Evolutionary conservation across 2,888 invertebrate genomes (phyloP).

Genomic region (Drosophila greeni): DNA sequence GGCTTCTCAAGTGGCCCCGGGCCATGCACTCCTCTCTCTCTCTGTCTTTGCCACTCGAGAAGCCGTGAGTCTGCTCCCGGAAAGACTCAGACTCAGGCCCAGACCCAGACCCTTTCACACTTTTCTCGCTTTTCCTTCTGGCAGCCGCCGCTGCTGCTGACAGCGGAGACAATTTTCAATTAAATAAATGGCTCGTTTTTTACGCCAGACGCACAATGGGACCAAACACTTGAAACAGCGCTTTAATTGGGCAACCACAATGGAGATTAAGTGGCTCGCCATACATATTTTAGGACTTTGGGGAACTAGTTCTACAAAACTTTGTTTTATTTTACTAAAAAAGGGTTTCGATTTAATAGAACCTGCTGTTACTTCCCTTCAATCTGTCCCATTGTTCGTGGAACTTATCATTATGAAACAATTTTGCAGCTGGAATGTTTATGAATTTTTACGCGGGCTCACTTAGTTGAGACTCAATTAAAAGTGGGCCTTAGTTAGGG

Average conservation of each 20-base stretch:
- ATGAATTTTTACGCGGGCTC: slow-evolving; percentile 16
- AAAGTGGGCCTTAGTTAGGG: slow-evolving; percentile 2
- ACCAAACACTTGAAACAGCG: slow-evolving; percentile 22
- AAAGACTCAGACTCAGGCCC: not conserved
- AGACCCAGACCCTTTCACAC: slow-evolving; percentile 11
- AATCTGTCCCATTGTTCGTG: slow-evolving; percentile 14
- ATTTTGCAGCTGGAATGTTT: slow-evolving; percentile 40
- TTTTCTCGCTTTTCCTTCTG: slow-evolving; percentile 44
- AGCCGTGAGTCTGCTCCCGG: slow-evolving; percentile 19
- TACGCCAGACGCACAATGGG: slow-evolving; percentile 51
- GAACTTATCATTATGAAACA: slow-evolving; percentile 48
- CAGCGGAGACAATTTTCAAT: slow-evolving; percentile 71
- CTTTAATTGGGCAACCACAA: slow-evolving; percentile 32
- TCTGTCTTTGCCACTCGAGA: slow-evolving; percentile 11
- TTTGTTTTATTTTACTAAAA: not conserved
- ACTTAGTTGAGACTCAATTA: slow-evolving; percentile 33
- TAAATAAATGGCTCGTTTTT: slow-evolving; percentile 68
- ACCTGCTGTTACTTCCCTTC: not conserved
- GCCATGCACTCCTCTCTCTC: slow-evolving; percentile 28
- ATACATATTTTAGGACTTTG: slow-evolving; percentile 10
- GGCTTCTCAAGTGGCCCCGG: slow-evolving; percentile 33
- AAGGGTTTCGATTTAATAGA: not conserved
- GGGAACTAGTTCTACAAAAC: slow-evolving; percentile 1
- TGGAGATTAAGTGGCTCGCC: slow-evolving; percentile 16
- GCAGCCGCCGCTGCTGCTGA: slow-evolving; percentile 53